A percentile compares a stretch with the other conserved stretches of the same genome.
phyloP scores from a whole-genome alignment of 2,797 vertebrate species.

The Lithobates sylvaticus region DNA sequence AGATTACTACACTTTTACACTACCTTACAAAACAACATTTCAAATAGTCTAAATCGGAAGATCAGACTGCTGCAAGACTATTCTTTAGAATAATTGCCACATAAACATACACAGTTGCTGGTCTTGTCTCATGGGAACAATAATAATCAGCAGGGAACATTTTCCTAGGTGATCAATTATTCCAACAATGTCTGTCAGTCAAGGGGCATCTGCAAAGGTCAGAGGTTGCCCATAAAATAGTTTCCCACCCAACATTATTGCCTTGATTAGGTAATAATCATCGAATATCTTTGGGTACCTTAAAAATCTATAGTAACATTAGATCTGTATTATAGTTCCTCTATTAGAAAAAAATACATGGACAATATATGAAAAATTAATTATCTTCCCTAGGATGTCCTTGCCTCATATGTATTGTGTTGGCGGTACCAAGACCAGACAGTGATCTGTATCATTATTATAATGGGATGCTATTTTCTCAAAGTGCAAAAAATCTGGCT shows the following conservation, averaged over 20 bases:
- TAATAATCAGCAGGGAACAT: not conserved
- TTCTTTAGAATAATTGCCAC: not conserved
- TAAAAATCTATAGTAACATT: not conserved
- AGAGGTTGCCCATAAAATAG: not conserved
- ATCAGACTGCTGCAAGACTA: not conserved
- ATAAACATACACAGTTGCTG: not conserved
- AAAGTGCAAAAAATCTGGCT: too few species aligned
- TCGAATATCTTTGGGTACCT: not conserved
- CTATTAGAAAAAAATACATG: too few species aligned
- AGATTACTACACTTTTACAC: not conserved
- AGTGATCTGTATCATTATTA: too few species aligned
- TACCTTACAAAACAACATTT: not conserved
- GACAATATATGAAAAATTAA: too few species aligned
- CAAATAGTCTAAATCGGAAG: not conserved
- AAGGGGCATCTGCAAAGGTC: not conserved
- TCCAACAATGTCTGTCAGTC: not conserved
- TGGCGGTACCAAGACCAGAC: not conserved
- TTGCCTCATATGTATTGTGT: not conserved
- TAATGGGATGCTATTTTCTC: too few species aligned
- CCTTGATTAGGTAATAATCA: not conserved
- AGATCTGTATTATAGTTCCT: too few species aligned
- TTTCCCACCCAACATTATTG: not conserved
- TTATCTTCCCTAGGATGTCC: too few species aligned
- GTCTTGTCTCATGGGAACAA: not conserved
- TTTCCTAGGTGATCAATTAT: not conserved